Evolutionary conservation across 2,797 vertebrate genomes (phyloP).

Genomic region (Alca torda): DNA sequence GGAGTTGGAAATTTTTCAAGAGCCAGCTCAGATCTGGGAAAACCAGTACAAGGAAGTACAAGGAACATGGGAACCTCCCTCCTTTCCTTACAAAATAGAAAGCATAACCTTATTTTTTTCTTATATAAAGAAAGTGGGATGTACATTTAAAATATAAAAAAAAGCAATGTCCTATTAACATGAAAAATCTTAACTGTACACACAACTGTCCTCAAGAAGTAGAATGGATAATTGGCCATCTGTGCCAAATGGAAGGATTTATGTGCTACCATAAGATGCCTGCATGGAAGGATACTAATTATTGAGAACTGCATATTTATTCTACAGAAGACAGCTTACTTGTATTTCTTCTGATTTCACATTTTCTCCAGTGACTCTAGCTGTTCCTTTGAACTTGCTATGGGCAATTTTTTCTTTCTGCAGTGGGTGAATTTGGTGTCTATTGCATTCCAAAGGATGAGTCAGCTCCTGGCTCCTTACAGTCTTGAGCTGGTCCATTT

Average conservation of each 20-base stretch:
- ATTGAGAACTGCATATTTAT: not conserved
- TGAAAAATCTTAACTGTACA: not conserved
- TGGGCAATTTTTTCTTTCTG: not conserved
- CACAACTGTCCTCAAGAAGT: not conserved
- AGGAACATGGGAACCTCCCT: not conserved
- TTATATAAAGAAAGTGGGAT: not conserved
- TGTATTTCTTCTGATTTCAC: slow-evolving; percentile 8
- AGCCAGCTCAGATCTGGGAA: not conserved
- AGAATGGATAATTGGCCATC: not conserved
- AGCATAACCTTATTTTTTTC: not conserved
- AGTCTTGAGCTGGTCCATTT: not conserved
- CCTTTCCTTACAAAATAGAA: not conserved
- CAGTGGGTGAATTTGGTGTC: not conserved
- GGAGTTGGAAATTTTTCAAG: not conserved
- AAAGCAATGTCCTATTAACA: not conserved
- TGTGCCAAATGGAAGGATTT: not conserved
- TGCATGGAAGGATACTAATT: not conserved
- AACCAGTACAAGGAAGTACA: not conserved
- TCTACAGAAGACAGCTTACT: slow-evolving; percentile 25
- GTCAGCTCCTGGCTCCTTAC: not conserved
- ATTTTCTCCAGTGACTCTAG: not conserved
- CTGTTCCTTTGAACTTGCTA: not conserved
- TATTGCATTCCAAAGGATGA: not conserved
- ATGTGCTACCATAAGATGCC: not conserved
- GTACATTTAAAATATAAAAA: not conserved